Base-by-base conservation (phyloP, 2,113 vertebrate species). In the Oncorhynchus nerka region DNA sequence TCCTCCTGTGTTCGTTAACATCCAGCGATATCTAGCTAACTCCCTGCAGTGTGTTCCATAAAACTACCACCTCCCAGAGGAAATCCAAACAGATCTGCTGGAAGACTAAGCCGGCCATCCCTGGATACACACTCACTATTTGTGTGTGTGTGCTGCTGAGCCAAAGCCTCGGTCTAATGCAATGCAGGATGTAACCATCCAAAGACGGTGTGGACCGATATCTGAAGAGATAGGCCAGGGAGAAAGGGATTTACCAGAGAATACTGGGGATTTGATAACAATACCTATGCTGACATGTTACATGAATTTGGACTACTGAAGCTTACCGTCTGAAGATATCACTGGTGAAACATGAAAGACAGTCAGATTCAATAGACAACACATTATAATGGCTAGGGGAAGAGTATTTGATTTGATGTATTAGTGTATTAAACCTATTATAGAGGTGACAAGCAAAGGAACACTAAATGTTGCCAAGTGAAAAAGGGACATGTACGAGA, bases 181-280 rank as follows among this genome's bases (percentile, higher is more conserved):
- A 68, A 82, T 74, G 77, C 57, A 67, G 77, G 82, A 79, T 78
- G 74, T 85, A 74, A 71, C 71, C 76, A 81, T 73, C 75, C 79
- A 89, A 86, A 89, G 34, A 39, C 0, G 79, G 68, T 69, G 75
- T 28, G 79, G 83, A 79, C 77, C 82, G 57, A 83, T 16, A 51
- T 12, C 15, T 4, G 79, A 84, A 85, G 70, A 79, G 83, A 89
- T 85, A 81, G 85, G 83, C 2, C 19, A 22, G n/a, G 79, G 77
- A 1, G 51, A 84, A 87, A 64, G 57, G 83, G 82, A 89, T 88
- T 90, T 87, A 74, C 75, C 74, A 57, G 34, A 9, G 2, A 67
- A 77, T 87, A 84, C 68, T 15, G 75, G 78, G 80, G 84, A 84
- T 90, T 89, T 88, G 81, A 82, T 85, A 89, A 84, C 87, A 73